Evolutionary conservation across 2,888 invertebrate genomes (phyloP), one percentile per base, ranked within the genome.

Genomic region (Cylindroiulus punctatus): DNA sequence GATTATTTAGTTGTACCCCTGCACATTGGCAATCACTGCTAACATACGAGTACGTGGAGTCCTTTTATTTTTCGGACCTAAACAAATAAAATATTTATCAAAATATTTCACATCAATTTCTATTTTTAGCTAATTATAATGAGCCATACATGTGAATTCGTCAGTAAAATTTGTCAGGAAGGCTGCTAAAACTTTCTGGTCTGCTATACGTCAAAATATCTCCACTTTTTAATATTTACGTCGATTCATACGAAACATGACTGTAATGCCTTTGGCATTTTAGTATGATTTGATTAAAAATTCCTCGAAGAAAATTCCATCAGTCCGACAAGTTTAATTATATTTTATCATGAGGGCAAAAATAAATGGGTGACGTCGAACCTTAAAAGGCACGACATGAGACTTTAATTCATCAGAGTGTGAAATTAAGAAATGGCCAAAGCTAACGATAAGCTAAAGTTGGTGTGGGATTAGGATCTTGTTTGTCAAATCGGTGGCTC

Each of bases 291-390:
- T 57, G 57, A 57, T 57, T 57, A 57, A 57, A 57, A 57, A 57
- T 57, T 57, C 57, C 57, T 22, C 57, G 57, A 57, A 57, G 57
- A 22, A 10, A 17, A 57, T 57, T 57, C n/a, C 57, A 22, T 1
- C 57, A 57, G 57, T 57, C 22, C 57, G 4, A 57, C n/a, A 57
- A 57, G n/a, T 57, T 57, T 57, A 57, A 57, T 57, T 57, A 57
- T n/a, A 57, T 57, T 57, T n/a, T 57, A 17, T 57, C 22, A 22
- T 10, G 57, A 22, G 22, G 0, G n/a, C n/a, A n/a, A n/a, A n/a
- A 22, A 10, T 7, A 57, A 57, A 57, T 57, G 22, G 22, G 57
- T 5, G 5, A 57, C n/a, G 22, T 17, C 47, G 19, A 22, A 57
- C 22, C 57, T n/a, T 57, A 47, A 47, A 47, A 47, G 14, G 8